Percentiles rank a stretch among this genome's conserved stretches.
phyloP scores from a whole-genome alignment of 23 tunicate species.

The Oikopleura albicans region DNA sequence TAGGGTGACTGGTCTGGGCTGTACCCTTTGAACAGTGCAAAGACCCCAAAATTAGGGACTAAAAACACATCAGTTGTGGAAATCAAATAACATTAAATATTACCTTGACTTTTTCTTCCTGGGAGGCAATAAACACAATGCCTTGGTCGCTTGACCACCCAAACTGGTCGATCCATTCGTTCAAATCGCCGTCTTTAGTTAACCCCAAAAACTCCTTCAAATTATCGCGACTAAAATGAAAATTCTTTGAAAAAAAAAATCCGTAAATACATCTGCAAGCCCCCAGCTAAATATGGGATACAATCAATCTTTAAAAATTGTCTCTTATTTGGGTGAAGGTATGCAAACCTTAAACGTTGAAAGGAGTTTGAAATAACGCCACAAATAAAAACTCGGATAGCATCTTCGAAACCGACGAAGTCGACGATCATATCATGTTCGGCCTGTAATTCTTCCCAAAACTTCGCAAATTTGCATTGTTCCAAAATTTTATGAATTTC shows the following conservation, averaged over 20 bases:
- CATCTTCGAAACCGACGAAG: not conserved
- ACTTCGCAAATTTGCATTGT: not conserved
- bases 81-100: too few species aligned
- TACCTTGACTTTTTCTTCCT: conserved; percentile 8
- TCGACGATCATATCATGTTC: conserved; percentile 14
- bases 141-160: conserved; percentile 5
- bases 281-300: too few species aligned
- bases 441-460: conserved; percentile 8
- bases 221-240: not conserved
- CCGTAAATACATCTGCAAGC: too few species aligned
- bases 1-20: too few species aligned
- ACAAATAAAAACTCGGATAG: not conserved
- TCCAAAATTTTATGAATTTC: conserved; percentile 14
- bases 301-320: too few species aligned
- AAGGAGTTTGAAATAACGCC: not conserved
- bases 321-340: too few species aligned
- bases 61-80: too few species aligned
- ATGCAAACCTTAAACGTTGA: conserved; percentile 1
- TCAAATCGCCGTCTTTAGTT: not conserved
- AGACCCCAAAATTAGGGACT: too few species aligned
- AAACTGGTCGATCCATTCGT: not conserved
- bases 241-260: not conserved
- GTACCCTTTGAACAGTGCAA: too few species aligned
- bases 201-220: conserved; percentile 6
- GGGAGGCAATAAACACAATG: not conserved